Evolutionary conservation across 2,797 vertebrate genomes (phyloP).

Genomic region (Nannoperca australis): DNA sequence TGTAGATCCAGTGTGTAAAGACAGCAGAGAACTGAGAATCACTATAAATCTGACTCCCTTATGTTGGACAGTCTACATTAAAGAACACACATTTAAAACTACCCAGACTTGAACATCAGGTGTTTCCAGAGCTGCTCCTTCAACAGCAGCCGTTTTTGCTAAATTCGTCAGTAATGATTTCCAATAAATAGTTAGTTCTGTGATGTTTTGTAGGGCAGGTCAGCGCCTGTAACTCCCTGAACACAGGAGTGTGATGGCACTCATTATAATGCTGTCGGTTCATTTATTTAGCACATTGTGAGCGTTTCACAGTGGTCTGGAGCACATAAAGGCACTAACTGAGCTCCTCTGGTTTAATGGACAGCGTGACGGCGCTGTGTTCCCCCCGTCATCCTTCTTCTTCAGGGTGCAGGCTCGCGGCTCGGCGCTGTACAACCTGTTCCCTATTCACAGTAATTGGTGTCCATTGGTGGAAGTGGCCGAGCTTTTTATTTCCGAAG

Average conservation of each 20-base stretch:
- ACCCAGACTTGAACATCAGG: neutral
- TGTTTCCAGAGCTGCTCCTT: neutral
- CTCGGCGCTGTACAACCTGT: conserved; percentile 19
- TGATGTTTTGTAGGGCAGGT: neutral
- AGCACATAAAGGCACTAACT: neutral
- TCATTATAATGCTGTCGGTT: neutral
- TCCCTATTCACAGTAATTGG: conserved; percentile 45
- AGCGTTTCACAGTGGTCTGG: neutral
- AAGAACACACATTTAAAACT: neutral
- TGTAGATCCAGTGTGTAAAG: too few species aligned
- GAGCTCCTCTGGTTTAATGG: neutral
- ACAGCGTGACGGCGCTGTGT: neutral
- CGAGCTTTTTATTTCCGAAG: conserved; percentile 22
- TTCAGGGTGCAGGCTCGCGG: neutral
- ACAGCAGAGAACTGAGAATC: too few species aligned
- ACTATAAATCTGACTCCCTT: too few species aligned
- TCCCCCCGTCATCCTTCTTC: neutral
- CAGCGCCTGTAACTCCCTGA: neutral
- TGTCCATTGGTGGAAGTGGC: neutral
- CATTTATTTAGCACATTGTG: neutral
- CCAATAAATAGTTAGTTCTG: neutral
- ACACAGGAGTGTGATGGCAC: neutral
- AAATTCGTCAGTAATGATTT: neutral
- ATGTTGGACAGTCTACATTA: too few species aligned
- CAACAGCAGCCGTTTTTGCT: neutral